Base-by-base conservation (phyloP, 1,140 invertebrate genomes). In the Zaprionus tsacasi region DNA sequence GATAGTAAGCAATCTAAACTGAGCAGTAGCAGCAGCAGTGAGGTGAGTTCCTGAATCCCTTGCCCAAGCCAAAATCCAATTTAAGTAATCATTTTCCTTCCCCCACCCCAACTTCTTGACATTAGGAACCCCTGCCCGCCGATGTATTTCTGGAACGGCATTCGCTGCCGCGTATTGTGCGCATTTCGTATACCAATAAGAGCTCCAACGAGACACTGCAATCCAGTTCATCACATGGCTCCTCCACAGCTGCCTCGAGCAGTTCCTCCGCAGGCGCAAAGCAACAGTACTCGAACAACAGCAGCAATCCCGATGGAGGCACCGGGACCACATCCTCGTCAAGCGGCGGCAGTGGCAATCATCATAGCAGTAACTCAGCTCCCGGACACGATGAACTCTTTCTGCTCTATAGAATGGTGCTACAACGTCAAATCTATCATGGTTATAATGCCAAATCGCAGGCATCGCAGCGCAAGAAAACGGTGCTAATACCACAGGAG, bases 61-160 rank as follows among this genome's bases (percentile, higher is more conserved):
- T 30, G 21, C 1, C 40, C 40, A 10, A 15, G 6, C n/a, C 7
- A 7, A 10, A 8, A 3, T 0, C 8, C 15, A 8, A 45, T n/a
- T 10, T 30, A 1, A 15, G 21, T 6, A 35, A 33, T 15, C n/a
- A 30, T 10, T 48, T 7, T 45, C 17, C 6, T 33, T 33, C 17
- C 30, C 30, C n/a, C n/a, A n/a, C 21, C 21, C 21, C 21, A 2
- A 21, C 21, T 21, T 54, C 27, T 30, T 30, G 27, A 30, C 79
- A 75, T 35, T 61, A 89, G 74, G 91, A 92, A 52, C 83, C 91
- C 0, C 27, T 92, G 36, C 80, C 92, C 6, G 92, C 90, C 17
- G 92, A 92, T 71, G 59, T 91, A 36, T 95, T 95, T 78, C 93
- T 94, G 45, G 94, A 94, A 82, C 93, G 93, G 81, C 94, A 94